Conservation (phyloP, 2,113 vertebrate genomes). For the Nycticebus coucang region DNA sequence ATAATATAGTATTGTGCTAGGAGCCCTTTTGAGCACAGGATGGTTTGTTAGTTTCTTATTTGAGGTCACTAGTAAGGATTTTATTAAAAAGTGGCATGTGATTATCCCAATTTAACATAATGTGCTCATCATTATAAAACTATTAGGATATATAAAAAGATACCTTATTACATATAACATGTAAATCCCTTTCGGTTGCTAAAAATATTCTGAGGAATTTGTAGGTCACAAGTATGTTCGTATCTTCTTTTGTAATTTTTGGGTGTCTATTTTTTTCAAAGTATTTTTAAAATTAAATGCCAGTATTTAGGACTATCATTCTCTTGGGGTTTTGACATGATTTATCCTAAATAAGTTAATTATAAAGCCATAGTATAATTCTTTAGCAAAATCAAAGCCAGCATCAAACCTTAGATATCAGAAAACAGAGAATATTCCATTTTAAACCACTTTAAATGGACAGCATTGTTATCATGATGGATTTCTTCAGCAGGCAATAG, state of each 20-base stretch:
- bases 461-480: conserved; percentile 43
- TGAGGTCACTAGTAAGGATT: neutral
- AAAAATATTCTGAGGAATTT: neutral
- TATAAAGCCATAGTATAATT: neutral
- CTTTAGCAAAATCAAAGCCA: conserved; percentile 54
- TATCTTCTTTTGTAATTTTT: neutral
- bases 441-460: conserved; percentile 52
- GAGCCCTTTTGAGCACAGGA: neutral
- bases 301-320: neutral
- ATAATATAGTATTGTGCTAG: neutral
- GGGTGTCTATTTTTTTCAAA: neutral
- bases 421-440: conserved; percentile 33
- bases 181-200: neutral
- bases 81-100: neutral
- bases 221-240: neutral
- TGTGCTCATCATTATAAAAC: neutral
- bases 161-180: neutral
- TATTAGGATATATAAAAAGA: neutral
- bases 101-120: neutral
- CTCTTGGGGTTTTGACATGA: neutral
- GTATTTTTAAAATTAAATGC: neutral
- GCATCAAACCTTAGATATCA: conserved; percentile 42
- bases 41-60: neutral
- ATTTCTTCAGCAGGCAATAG: conserved; percentile 58
- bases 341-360: conserved; percentile 42